Evolutionary conservation across 2,888 invertebrate genomes (phyloP), one percentile per base, ranked within the genome.

Genomic region (Drosophila siamana): DNA sequence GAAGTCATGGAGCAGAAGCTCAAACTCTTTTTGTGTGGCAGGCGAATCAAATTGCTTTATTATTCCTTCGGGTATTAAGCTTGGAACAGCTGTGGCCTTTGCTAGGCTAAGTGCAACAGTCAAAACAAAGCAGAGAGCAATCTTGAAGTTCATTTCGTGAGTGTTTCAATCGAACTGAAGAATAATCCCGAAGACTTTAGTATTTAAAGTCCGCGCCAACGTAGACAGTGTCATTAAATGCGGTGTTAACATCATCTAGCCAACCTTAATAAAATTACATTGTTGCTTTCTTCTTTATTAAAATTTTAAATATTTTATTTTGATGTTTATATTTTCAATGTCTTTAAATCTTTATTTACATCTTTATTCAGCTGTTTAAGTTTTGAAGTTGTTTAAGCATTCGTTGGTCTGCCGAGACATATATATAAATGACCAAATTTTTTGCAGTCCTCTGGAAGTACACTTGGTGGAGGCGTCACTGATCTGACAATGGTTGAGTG

Each of bases 111-210:
- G 19, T 11, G 6, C 33, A 33, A 55, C 43, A 9, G 55, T 19
- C 43, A 55, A 33, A 6, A 33, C n/a, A 6, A 44, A 6, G 13
- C 13, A 43, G 4, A 44, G 1, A 4, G 11, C 8, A 5, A 55
- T 22, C 8, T 33, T 55, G 5, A 40, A 28, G 16, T 40, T 28
- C 55, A 55, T 55, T 55, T 55, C 44, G 30, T 22, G 11, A 55
- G 11, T 44, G 19, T 6, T 44, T 19, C n/a, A 6, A 15, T 43
- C 19, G 30, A 33, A 55, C 55, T 55, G 22, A 33, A 13, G 28
- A 44, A 13, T 55, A 9, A 13, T n/a, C 13, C 0, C 7, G 13
- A 30, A 2, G 15, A 19, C 19, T 19, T 41, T 1, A 28, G 28
- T 19, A 41, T 54, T 54, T 54, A 54, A 41, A 52, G 41, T 28